Percentiles rank a stretch among this genome's conserved stretches.
Evolutionary conservation across 1,140 invertebrate species (phyloP).

Genomic region (Atta cephalotes): DNA sequence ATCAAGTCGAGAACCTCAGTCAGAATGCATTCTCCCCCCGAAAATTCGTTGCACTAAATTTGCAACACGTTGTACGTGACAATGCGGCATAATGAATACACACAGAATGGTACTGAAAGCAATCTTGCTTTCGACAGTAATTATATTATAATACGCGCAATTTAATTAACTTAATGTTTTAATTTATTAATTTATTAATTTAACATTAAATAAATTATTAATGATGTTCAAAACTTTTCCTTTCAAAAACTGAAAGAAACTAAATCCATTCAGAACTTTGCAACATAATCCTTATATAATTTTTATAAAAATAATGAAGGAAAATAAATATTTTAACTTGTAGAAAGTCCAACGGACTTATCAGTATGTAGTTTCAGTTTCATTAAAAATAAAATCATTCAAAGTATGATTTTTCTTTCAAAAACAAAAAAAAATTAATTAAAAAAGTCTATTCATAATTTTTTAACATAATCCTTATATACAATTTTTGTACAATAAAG

Average conservation of each 20-base stretch:
- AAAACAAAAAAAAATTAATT: neutral
- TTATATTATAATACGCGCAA: neutral
- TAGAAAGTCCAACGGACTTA: neutral
- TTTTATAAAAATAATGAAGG: neutral
- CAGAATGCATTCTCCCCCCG: conserved; percentile 11
- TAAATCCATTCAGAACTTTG: neutral
- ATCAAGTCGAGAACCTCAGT: conserved; percentile 40
- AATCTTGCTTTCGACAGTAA: neutral
- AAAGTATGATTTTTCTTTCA: neutral
- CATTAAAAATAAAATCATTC: neutral
- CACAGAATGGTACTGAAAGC: neutral
- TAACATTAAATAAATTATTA: neutral
- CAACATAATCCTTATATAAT: neutral
- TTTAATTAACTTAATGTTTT: neutral
- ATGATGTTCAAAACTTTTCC: neutral
- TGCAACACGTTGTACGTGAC: conserved; percentile 36
- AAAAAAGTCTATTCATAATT: neutral
- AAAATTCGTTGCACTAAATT: conserved; percentile 54
- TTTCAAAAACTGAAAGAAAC: neutral
- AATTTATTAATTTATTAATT: conserved; percentile 8
- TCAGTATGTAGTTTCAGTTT: neutral
- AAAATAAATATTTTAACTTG: neutral
- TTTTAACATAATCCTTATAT: neutral
- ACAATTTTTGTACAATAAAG: neutral
- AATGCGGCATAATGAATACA: neutral